Evolutionary conservation across 92 coral and sea anemone genomes (phyloP).

Genomic region (Porites lobata): DNA sequence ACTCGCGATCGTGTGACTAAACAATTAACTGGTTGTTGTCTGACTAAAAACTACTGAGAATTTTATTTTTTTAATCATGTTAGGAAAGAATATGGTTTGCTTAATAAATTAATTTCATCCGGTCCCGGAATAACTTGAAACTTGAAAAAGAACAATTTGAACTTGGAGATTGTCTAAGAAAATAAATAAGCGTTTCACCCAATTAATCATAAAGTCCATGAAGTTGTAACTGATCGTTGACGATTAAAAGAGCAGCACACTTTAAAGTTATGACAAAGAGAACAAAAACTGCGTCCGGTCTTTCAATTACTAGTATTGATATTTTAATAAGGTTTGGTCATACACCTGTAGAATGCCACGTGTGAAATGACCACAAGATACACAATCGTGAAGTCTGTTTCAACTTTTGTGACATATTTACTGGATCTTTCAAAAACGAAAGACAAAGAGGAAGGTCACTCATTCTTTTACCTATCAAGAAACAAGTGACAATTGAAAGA

Average conservation of each 20-base stretch:
- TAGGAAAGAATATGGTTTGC: no score
- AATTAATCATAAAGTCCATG: background rate
- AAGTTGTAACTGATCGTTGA: background rate
- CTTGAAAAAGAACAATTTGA: background rate
- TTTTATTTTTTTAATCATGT: no score
- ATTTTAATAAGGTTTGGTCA: conserved; percentile 9
- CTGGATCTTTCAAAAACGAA: background rate
- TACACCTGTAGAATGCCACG: conserved; percentile 20
- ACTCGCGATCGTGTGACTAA: no score
- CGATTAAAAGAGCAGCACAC: background rate
- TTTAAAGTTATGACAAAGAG: background rate
- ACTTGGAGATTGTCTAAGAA: background rate
- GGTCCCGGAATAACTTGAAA: no score
- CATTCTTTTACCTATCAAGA: background rate
- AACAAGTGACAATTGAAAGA: background rate
- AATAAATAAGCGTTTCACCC: background rate
- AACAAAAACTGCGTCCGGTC: conserved; percentile 24
- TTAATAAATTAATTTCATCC: no score
- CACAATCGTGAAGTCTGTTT: conserved; percentile 24
- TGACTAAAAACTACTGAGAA: background rate
- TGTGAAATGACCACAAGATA: conserved; percentile 5
- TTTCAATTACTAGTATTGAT: conserved; percentile 3
- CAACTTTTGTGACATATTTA: conserved; percentile 28
- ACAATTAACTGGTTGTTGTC: background rate
- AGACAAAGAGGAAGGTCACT: background rate